A percentile compares a stretch with the other conserved stretches of the same genome.
These are phyloP conservation scores for Myrmecobius fasciatus DNA, from an alignment of 2,113 vertebrate species.

Conservation along the genomic window DNA sequence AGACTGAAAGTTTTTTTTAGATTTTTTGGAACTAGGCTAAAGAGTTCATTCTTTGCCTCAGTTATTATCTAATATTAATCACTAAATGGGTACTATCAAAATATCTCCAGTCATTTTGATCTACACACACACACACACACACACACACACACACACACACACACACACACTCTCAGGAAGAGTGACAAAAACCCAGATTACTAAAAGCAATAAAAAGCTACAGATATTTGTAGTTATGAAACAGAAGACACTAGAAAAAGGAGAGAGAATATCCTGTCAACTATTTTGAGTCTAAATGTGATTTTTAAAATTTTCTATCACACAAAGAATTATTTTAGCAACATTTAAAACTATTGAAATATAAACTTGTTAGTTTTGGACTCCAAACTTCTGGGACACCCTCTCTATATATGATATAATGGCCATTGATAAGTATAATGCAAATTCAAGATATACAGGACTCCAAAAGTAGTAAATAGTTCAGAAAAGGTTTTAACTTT, in stretches of 20 bases:
- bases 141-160: too few relatives aligned
- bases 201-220: neutral
- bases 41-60: too few relatives aligned
- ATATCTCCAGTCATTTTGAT: too few relatives aligned
- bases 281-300: neutral
- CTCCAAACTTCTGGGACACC: neutral
- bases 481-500: neutral
- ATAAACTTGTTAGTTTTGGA: neutral
- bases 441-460: neutral
- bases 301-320: neutral
- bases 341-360: neutral
- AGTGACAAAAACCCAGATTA: neutral
- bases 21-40: too few relatives aligned
- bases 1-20: neutral
- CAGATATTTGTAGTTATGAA: neutral
- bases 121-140: too few relatives aligned
- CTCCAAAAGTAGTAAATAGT: neutral
- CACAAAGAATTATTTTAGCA: neutral
- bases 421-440: neutral
- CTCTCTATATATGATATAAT: neutral
- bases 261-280: neutral
- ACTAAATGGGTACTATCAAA: too few relatives aligned
- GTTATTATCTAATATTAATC: too few relatives aligned
- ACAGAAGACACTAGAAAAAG: neutral
- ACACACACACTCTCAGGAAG: neutral